Percentiles rank a stretch among this genome's conserved stretches.
Conservation (phyloP, 2,797 vertebrate species). For the Amniataba percoides region DNA sequence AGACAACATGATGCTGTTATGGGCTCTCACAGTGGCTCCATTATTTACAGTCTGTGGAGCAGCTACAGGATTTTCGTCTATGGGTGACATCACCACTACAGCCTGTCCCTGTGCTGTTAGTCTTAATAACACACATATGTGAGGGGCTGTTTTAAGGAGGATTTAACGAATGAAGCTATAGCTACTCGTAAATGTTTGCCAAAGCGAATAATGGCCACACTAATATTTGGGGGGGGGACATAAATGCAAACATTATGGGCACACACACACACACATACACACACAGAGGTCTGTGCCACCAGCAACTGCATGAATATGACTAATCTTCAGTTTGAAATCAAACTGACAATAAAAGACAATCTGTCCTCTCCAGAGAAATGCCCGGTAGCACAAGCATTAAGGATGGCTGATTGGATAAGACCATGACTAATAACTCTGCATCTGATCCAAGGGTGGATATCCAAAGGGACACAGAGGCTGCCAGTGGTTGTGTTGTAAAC, state of each 20-base stretch:
- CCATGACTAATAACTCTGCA: slow-evolving; percentile 75
- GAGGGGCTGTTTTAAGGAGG: not conserved
- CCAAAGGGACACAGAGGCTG: slow-evolving; percentile 47
- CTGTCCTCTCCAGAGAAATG: slow-evolving; percentile 71
- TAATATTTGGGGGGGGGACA: slow-evolving; percentile 39
- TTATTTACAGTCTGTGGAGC: not conserved
- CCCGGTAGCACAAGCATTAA: slow-evolving; percentile 65
- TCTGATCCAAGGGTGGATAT: slow-evolving; percentile 70
- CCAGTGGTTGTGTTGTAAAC: slow-evolving; percentile 47
- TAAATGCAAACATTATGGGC: slow-evolving; percentile 25
- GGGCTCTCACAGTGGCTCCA: not conserved
- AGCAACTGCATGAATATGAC: slow-evolving; percentile 65
- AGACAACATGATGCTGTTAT: not conserved
- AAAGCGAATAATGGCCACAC: slow-evolving; percentile 31
- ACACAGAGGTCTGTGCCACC: slow-evolving; percentile 42
- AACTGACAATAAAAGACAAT: slow-evolving; percentile 75
- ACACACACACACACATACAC: slow-evolving; percentile 27
- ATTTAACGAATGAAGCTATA: slow-evolving; percentile 16
- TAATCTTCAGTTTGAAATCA: slow-evolving; percentile 74
- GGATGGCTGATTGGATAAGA: slow-evolving; percentile 75
- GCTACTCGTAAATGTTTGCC: slow-evolving; percentile 14
- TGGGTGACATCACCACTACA: slow-evolving; percentile 13
- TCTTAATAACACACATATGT: slow-evolving; percentile 5
- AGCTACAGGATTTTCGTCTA: not conserved
- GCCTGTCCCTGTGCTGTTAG: not conserved